Evolutionary conservation across 2,888 invertebrate genomes (phyloP), one percentile per base, ranked within the genome.

Genomic region (Aplocera efformata): DNA sequence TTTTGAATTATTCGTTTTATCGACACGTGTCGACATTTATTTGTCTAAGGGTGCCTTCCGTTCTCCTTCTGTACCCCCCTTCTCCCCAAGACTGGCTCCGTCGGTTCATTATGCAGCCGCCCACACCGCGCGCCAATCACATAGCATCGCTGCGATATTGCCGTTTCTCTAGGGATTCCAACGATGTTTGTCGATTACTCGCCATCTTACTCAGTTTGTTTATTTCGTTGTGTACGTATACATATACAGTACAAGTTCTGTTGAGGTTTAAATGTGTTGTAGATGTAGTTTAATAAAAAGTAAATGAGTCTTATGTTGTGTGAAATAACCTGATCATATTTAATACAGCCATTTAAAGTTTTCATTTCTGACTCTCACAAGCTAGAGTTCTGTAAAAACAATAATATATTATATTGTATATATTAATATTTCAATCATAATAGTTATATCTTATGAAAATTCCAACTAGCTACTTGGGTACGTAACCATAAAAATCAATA

Each of bases 31-130:
- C 13, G 13, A 17, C 2, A 17, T 17, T 17, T 5, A 17, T 17
- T 17, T 17, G 13, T 17, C 13, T 17, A 17, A 5, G 13, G 13
- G 13, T 17, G 13, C 13, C n/a, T n/a, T n/a, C n/a, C 56, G 56
- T 43, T 53, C 48, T 43, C 53, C 56, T 53, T 42, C 60, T 58
- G 50, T 49, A 60, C 61, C 53, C 58, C 60, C 62, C 59, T 66
- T n/a, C 50, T 48, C 42, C 53, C 42, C 57, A 17, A 17, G 13
- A 17, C 66, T 56, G 48, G 52, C 67, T 59, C 56, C 55, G 61
- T 54, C 64, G 76, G 78, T 79, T 84, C 85, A 85, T 86, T 85
- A 85, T 85, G 83, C 85, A 82, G 74, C 78, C 80, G 71, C 81
- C 81, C 79, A 74, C 78, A 70, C 75, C 72, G 67, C 76, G 79